Percentiles rank a stretch among this genome's conserved stretches.
These are phyloP conservation scores for Galeopterus variegatus DNA, from an alignment of 2,113 vertebrate genomes.

Conservation along the genomic window DNA sequence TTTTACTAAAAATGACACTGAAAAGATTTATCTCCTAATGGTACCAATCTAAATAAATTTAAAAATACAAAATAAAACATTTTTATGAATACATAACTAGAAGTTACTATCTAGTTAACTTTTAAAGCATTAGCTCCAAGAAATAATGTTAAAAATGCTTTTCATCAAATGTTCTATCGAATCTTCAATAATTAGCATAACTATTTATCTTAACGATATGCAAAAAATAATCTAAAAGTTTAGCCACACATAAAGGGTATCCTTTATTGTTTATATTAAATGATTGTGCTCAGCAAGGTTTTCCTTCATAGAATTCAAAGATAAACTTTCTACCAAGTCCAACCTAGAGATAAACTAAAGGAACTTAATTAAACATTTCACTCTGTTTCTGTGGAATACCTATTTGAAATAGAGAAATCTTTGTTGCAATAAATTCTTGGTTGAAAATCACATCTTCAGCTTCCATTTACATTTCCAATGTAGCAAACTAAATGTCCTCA, in stretches of 20 bases:
- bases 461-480: conserved; percentile 24
- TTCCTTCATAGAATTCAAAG: conserved; percentile 32
- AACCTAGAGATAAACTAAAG: background rate
- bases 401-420: background rate
- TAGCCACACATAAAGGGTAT: background rate
- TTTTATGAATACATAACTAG: background rate
- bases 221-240: background rate
- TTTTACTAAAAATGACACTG: conserved; percentile 18
- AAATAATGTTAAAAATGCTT: background rate
- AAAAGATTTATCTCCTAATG: background rate
- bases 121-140: conserved; percentile 40
- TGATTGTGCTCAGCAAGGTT: background rate
- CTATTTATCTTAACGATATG: background rate
- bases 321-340: background rate
- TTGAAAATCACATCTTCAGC: conserved; percentile 37
- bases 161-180: background rate
- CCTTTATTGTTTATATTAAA: conserved; percentile 46
- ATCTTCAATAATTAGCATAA: background rate
- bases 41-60: background rate
- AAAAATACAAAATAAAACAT: background rate
- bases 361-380: conserved; percentile 22
- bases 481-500: background rate
- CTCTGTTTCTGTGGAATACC: background rate
- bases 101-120: background rate
- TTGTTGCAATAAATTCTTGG: conserved; percentile 17